These are phyloP conservation scores for Calyptomena viridis DNA, from an alignment of 2,113 vertebrate genomes.

Conservation along the genomic window DNA sequence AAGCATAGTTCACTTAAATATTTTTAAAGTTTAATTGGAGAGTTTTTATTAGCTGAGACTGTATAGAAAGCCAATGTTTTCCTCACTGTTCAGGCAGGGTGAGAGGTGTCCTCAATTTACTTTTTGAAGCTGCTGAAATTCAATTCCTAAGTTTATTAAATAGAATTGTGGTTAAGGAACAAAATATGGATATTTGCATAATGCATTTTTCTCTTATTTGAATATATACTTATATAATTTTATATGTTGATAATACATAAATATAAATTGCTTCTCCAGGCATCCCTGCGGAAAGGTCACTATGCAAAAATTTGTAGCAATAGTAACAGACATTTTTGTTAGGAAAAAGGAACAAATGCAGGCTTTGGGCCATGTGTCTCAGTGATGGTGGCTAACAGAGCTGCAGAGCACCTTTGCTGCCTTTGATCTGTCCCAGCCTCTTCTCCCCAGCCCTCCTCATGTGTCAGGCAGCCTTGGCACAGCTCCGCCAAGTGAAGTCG, in stretches of 20 bases:
- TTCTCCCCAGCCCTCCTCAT: not conserved
- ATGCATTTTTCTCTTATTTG: not conserved
- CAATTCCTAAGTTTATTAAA: slow-evolving; percentile 2
- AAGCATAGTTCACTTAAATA: not conserved
- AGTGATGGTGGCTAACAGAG: not conserved
- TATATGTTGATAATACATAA: not conserved
- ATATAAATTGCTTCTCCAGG: not conserved
- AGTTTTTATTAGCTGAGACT: not conserved
- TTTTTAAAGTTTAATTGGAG: slow-evolving; percentile 10
- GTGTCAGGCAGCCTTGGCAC: not conserved
- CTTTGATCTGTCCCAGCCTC: not conserved
- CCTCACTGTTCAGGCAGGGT: not conserved
- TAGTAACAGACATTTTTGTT: not conserved
- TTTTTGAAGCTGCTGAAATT: not conserved
- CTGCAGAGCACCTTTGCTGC: not conserved
- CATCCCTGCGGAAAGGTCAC: not conserved
- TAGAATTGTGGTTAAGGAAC: not conserved
- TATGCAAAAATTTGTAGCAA: not conserved
- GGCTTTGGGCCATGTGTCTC: not conserved
- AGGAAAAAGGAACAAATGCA: not conserved
- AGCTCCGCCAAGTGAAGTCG: not conserved
- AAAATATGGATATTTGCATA: not conserved
- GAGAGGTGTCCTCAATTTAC: not conserved
- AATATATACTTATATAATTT: not conserved
- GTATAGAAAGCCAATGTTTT: not conserved